Percentiles rank a stretch among this genome's conserved stretches.
Evolutionary conservation across 2,113 vertebrate genomes (phyloP).

Genomic region (Rissa tridactyla): DNA sequence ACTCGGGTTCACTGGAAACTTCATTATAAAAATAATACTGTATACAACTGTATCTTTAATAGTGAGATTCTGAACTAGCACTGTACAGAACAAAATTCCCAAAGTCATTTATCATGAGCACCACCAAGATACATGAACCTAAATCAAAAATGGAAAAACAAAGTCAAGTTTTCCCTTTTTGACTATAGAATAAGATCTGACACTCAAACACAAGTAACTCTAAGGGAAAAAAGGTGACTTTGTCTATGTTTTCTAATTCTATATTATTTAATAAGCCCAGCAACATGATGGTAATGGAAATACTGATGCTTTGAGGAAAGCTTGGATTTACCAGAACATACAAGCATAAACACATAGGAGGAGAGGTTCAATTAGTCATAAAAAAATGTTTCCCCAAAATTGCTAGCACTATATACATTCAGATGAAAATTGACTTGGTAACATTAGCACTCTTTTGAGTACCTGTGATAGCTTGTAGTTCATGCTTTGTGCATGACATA

Average conservation of each 20-base stretch:
- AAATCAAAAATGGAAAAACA: neutral
- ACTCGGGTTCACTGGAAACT: neutral
- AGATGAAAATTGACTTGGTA: neutral
- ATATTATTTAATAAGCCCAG: neutral
- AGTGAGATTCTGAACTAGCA: neutral
- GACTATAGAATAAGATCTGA: neutral
- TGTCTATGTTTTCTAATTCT: neutral
- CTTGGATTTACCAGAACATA: neutral
- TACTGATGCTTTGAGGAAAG: neutral
- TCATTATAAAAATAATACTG: conserved; percentile 6
- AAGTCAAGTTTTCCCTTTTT: neutral
- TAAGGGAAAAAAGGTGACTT: neutral
- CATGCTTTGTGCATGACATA: neutral
- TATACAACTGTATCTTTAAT: neutral
- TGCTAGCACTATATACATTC: neutral
- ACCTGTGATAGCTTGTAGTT: neutral
- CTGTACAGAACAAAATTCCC: neutral
- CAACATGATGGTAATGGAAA: neutral
- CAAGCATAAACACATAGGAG: neutral
- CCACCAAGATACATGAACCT: neutral
- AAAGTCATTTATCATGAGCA: neutral
- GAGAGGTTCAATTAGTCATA: neutral
- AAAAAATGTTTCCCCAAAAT: neutral
- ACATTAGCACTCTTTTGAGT: neutral
- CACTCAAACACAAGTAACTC: neutral